Evolutionary conservation across 2,888 invertebrate genomes (phyloP).

Genomic region (Merodon equestris): DNA sequence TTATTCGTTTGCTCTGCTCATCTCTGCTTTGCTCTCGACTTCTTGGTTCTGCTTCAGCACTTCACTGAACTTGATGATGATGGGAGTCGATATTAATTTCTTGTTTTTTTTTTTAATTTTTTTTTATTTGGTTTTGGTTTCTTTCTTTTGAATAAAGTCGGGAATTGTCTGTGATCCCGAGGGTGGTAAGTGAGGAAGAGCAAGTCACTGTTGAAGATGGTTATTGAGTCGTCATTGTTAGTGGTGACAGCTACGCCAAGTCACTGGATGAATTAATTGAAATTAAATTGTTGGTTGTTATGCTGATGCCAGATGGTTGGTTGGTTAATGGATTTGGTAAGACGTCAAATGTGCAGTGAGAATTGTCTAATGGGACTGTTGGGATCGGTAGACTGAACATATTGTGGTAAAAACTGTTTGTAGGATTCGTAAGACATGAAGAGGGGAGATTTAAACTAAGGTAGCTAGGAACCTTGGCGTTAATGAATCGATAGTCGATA

Average conservation of each 20-base stretch:
- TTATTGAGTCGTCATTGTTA: constrained; percentile 66
- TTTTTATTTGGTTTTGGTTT: constrained; percentile 47
- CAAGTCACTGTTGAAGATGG: constrained; percentile 16
- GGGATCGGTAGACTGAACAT: too few species aligned
- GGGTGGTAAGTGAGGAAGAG: constrained; percentile 34
- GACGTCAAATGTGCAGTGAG: background rate
- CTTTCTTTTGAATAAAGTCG: constrained; percentile 25
- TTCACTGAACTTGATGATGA: constrained; percentile 42
- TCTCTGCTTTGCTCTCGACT: constrained; percentile 15
- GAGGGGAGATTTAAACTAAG: too few species aligned
- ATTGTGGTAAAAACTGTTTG: too few species aligned
- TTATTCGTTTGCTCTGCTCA: constrained; percentile 24
- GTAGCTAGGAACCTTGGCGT: too few species aligned
- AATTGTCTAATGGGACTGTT: background rate
- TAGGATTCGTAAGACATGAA: too few species aligned
- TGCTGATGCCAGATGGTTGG: constrained; percentile 11
- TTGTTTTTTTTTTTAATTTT: constrained; percentile 59
- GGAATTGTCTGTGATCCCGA: constrained; percentile 42
- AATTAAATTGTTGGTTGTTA: constrained; percentile 70
- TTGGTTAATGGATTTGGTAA: background rate
- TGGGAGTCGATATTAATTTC: constrained; percentile 67
- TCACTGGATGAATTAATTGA: constrained; percentile 71
- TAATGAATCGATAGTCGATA: too few species aligned
- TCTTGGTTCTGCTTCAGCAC: constrained; percentile 14
- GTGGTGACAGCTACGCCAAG: constrained; percentile 66